Evolutionary conservation across 2,797 vertebrate species (phyloP), one percentile per base, ranked within the genome.

Genomic region (Cyclopterus lumpus): DNA sequence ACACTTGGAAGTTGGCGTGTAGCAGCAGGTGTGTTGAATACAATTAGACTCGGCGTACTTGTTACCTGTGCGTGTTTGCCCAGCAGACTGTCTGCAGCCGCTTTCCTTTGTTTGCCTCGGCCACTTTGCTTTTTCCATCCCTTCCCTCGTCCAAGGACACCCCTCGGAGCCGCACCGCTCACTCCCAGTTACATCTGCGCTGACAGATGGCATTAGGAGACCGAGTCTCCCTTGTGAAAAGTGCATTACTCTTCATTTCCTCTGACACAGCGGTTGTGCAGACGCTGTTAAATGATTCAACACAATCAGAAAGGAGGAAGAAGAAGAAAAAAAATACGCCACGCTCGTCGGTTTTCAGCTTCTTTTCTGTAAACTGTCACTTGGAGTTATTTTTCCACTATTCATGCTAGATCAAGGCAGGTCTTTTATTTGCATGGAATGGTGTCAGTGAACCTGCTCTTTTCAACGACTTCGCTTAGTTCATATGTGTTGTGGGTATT

Each of bases 211-310:
- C 75, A 73, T 88, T 79, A 83, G 83, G 87, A 90, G 84, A 89
- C 79, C 65, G 77, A 86, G 86, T 80, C 90, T 85, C 76, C 79
- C 61, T 34, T 54, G 44, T 80, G 78, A 89, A 80, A 90, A 85
- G 70, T 77, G 48, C 73, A 91, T 93, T 94, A 83, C 64, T 92
- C 88, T 90, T 93, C 68, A 90, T 93, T 92, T 88, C 57, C 18
- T 79, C 38, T 88, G 77, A 82, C 74, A 86, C 26, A 9, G 59
- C 6, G 1, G 22, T 61, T 61, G 72, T 61, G 72, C 62, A 75
- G 55, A 76, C 26, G 30, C 49, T 68, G 75, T 61, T 73, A 84
- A 77, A 79, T 9, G 7, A 80, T 82, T 79, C 65, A 81, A 32
- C 11, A 11, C 63, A 49, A 57, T 61, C 26, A 40, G 36, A 60